Conservation (phyloP, 2,113 vertebrate species). For the Fulmarus glacialis region DNA sequence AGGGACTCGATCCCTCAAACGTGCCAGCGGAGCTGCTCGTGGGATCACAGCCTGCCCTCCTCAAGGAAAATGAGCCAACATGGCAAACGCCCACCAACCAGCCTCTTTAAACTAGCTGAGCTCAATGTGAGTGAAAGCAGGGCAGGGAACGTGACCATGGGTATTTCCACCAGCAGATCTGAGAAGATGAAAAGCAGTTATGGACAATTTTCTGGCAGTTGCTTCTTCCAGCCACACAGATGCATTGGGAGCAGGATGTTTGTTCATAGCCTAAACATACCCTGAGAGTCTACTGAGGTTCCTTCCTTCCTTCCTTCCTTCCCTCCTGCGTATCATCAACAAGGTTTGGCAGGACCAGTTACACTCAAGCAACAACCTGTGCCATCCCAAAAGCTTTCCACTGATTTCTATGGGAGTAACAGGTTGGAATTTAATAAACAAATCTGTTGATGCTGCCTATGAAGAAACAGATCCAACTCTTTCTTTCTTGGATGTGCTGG, state of each 20-base stretch:
- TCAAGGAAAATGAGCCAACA: neutral
- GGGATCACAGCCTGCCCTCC: neutral
- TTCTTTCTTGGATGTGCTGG: neutral
- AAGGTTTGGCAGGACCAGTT: neutral
- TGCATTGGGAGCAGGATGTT: neutral
- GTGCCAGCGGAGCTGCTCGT: neutral
- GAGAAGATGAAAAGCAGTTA: neutral
- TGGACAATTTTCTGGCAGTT: neutral
- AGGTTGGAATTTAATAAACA: slow-evolving; percentile 25
- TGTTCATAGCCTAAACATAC: neutral
- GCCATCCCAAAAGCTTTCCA: neutral
- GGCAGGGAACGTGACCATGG: rapidly evolving
- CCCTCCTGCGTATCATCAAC: neutral
- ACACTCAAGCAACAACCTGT: neutral
- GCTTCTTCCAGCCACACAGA: neutral
- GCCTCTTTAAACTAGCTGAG: neutral
- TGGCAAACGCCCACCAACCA: neutral
- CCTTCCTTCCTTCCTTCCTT: neutral
- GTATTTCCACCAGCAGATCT: neutral
- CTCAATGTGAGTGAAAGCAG: neutral
- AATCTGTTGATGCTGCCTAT: slow-evolving; percentile 8
- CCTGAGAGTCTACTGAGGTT: neutral
- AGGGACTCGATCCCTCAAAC: neutral
- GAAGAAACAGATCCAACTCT: neutral
- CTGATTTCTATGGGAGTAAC: neutral